Base-by-base conservation (phyloP, 2,888 invertebrate genomes). In the Yponomeuta evonymella region DNA sequence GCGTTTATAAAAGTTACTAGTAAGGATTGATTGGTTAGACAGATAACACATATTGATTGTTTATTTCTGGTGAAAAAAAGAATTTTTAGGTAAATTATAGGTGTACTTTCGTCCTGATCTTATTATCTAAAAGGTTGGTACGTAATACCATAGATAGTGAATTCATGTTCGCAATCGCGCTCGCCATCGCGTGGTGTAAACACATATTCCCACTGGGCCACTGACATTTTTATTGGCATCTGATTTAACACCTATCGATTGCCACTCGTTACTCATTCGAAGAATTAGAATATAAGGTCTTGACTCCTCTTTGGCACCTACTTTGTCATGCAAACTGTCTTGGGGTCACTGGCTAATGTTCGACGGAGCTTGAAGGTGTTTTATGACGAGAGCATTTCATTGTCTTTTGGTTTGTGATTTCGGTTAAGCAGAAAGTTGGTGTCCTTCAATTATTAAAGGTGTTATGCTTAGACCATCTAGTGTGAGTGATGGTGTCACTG, bases 181-280 rank as follows among this genome's bases (percentile, higher is more conserved):
- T 29, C 65, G 65, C 29, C 51, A 15, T 43, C 71, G n/a, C 67
- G 72, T 86, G 84, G 88, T 91, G 88, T 89, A 74, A 90, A 73
- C 71, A 74, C 71, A 71, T 71, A 73, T 79, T 73, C 33, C 75
- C 77, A 77, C 76, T 83, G 81, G 89, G 88, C 84, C 87, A 89
- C 81, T 89, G 91, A 91, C 91, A 89, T 87, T 90, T 91, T 91
- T 90, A 91, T 90, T 88, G 85, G 83, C 75, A 82, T 82, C 89
- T 91, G 90, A 92, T 91, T 89, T 90, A 90, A 81, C 77, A 79
- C 77, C 82, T 83, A 92, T 92, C 89, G 90, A 92, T 92, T 87
- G 81, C 75, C 81, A 82, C 81, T 82, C 79, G 85, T 84, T 83
- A 82, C 79, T 86, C 85, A 84, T 84, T 78, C 76, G 74, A 76